These are phyloP conservation scores for Urocyon cinereoargenteus DNA, from an alignment of 2,797 vertebrate genomes.

Conservation along the genomic window DNA sequence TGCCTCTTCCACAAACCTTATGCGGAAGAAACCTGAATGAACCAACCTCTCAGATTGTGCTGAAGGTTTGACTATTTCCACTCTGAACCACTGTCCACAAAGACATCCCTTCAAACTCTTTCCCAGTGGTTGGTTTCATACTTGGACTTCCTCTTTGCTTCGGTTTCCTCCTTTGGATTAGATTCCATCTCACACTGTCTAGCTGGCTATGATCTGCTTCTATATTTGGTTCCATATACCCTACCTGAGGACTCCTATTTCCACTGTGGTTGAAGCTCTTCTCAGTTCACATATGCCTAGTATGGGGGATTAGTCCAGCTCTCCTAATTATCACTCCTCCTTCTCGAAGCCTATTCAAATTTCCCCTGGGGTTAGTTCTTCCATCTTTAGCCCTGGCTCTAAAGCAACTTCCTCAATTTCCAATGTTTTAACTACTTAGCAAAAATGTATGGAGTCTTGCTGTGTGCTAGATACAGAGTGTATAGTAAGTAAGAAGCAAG, in stretches of 20 bases:
- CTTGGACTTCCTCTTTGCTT: neutral
- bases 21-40: neutral
- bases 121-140: neutral
- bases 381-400: neutral
- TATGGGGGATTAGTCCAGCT: neutral
- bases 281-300: neutral
- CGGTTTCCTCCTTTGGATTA: neutral
- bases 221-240: neutral
- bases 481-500: neutral
- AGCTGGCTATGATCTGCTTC: neutral
- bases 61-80: neutral
- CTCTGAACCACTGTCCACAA: neutral
- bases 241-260: neutral
- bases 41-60: neutral
- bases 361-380: neutral
- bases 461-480: neutral
- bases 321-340: neutral
- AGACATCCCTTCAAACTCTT: neutral
- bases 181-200: neutral
- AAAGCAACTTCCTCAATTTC: conserved; percentile 5
- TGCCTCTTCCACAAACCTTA: neutral
- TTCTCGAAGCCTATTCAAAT: neutral
- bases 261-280: neutral
- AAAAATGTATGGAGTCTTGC: neutral
- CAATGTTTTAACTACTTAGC: conserved; percentile 28